Conservation (phyloP, 2,797 vertebrate genomes). For the Oreonectes daqikongensis region DNA sequence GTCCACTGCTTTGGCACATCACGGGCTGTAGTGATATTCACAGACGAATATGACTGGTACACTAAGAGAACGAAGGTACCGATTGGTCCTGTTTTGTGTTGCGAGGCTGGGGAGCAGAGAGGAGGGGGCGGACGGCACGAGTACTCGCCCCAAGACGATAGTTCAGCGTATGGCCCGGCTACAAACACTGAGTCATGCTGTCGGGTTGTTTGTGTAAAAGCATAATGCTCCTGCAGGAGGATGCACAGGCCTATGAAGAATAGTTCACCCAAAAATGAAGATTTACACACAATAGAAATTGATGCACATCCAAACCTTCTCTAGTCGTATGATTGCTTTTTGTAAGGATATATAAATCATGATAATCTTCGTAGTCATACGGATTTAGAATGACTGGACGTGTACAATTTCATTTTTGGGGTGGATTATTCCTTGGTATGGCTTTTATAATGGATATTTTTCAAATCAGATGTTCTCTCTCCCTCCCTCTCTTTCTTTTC, state of each 20-base stretch:
- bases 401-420: too few species aligned
- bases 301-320: too few species aligned
- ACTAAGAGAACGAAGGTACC: slow-evolving; percentile 4
- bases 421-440: not conserved
- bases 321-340: too few species aligned
- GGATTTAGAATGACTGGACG: too few species aligned
- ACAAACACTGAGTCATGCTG: slow-evolving; percentile 51
- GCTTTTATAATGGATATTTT: not conserved
- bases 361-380: too few species aligned
- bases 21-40: slow-evolving; percentile 31
- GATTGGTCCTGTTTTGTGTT: not conserved
- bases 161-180: slow-evolving; percentile 30
- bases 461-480: not conserved
- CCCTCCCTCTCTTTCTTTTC: not conserved
- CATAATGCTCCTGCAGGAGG: not conserved
- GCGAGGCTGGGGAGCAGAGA: not conserved
- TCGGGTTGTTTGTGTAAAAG: slow-evolving; percentile 40
- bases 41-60: slow-evolving; percentile 29
- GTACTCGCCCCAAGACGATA: slow-evolving; percentile 40
- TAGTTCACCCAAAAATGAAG: slow-evolving; percentile 11
- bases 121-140: slow-evolving; percentile 7
- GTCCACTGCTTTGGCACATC: slow-evolving; percentile 49
- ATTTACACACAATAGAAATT: not conserved
- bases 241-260: not conserved
- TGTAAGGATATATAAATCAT: too few species aligned